Conservation (phyloP, 2,113 vertebrate genomes). For the Seriola rivoliana region DNA sequence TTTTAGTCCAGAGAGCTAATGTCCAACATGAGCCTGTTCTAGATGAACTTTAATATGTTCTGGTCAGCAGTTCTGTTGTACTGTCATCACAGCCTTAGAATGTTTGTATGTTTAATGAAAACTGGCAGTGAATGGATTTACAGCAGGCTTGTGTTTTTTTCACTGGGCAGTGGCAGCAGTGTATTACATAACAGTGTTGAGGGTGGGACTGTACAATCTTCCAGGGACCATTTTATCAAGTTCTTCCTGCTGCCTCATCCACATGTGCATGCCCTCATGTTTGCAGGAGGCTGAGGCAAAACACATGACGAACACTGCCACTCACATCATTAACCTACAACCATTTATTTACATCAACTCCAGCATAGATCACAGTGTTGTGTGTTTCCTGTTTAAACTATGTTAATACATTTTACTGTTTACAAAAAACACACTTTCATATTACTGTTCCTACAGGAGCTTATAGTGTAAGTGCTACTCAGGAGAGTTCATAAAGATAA, state of each 20-base stretch:
- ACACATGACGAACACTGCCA: not conserved
- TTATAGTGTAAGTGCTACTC: not conserved
- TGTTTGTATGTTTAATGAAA: not conserved
- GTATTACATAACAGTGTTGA: slow-evolving; percentile 58
- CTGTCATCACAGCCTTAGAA: not conserved
- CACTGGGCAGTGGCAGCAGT: slow-evolving; percentile 9
- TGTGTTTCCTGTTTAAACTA: not conserved
- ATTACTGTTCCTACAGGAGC: not conserved
- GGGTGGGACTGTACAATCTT: slow-evolving; percentile 35
- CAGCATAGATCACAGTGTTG: not conserved
- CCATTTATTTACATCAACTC: not conserved
- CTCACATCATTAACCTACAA: not conserved
- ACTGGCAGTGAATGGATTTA: slow-evolving; percentile 6
- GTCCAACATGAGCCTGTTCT: not conserved
- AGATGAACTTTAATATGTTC: not conserved
- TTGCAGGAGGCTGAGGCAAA: slow-evolving; percentile 15
- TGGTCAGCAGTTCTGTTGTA: not conserved
- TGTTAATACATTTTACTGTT: too few species aligned
- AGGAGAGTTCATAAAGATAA: not conserved
- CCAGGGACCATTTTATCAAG: slow-evolving; percentile 42
- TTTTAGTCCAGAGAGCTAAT: not conserved
- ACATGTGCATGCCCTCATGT: slow-evolving; percentile 39
- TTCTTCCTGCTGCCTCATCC: slow-evolving; percentile 32
- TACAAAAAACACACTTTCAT: too few species aligned
- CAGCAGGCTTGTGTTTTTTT: slow-evolving; percentile 17